Base-by-base conservation (phyloP, 2,113 vertebrate species). In the Cinclus cinclus region DNA sequence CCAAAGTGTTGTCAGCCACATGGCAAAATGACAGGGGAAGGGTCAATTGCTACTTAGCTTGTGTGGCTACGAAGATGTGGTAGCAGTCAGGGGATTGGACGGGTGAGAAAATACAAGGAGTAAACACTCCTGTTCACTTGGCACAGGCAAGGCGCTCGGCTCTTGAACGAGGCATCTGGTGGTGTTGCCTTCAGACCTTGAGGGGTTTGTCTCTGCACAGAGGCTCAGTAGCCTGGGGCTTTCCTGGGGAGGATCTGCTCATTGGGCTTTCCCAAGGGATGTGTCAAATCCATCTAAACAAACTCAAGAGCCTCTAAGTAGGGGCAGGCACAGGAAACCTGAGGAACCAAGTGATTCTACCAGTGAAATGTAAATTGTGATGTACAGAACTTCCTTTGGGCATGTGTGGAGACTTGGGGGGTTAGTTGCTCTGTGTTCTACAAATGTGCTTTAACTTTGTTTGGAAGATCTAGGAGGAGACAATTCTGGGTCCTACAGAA, bases 1-100 rank as follows among this genome's bases (percentile, higher is more conserved):
- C 20, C 25, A 3, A 3, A 19, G 35, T 27, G 4, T 6, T 52
- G 16, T 20, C 44, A 62, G 22, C 44, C 44, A 15, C 0, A 1
- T 20, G 49, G 11, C 23, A 63, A 22, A 50, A n/a, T 28, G 11
- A 4, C 47, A 53, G 24, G 37, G 23, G 23, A 41, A 52, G 30
- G 58, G 4, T 10, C 27, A 28, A 28, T 42, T n/a, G 18, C 30
- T n/a, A 0, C 23, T 63, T 27, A n/a, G 17, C 18, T 22, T 22
- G 30, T 22, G 18, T 42, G 75, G 23, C 23, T n/a, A 4, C 13
- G 56, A 25, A 33, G 59, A 17, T 22, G 6, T 28, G 47, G 59
- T 5, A 21, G 8, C 47, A 42, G 28, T 52, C 37, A 52, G 37
- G n/a, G 37, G 23, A 10, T 10, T n/a, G 46, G 59, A 22, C 28